Evolutionary conservation across 2,888 invertebrate species (phyloP), one percentile per base, ranked within the genome.

Genomic region (Caenorhabditis imperialis): DNA sequence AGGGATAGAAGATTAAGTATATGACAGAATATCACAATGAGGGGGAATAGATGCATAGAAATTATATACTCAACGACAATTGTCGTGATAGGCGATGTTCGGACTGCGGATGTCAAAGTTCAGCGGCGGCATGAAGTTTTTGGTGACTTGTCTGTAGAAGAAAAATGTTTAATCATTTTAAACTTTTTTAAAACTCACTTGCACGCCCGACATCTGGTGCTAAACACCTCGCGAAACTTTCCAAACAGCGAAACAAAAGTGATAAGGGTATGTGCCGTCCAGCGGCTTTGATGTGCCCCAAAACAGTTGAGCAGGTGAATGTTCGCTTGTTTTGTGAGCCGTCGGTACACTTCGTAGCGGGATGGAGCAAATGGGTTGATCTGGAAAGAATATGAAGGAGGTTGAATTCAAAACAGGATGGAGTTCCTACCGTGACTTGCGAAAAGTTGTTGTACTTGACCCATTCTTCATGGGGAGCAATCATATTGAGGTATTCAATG

Each of bases 401-500:
- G 23, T 18, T 38, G 10, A 20, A 35, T 33, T 6, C 5, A 6
- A 3, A 7, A 2, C 14, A 25, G 30, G 4, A 30, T 30, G 20
- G 16, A 14, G 22, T n/a, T 23, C 48, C 35, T 16, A 74, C 74
- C 37, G 16, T 23, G 37, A 1, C 23, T 18, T n/a, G 22, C 18
- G 60, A 60, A 33, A 27, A 75, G 25, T 69, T 38, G 16, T 50
- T 50, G 12, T 33, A 1, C 5, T 14, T 8, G 2, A 16, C 4
- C 75, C 70, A 70, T 6, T 55, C 54, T 38, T 75, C 75, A 10
- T 45, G 23, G 1, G 65, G 54, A 7, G 70, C 58, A 1, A 60
- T 20, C 37, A 75, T 55, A 22, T 75, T 75, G 33, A 75, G 65
- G 61, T 60, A 71, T 4, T 70, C 70, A 10, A 75, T 38, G 6